These are phyloP conservation scores for Bombylius discolor DNA, from an alignment of 2,888 invertebrate genomes.

Conservation along the genomic window DNA sequence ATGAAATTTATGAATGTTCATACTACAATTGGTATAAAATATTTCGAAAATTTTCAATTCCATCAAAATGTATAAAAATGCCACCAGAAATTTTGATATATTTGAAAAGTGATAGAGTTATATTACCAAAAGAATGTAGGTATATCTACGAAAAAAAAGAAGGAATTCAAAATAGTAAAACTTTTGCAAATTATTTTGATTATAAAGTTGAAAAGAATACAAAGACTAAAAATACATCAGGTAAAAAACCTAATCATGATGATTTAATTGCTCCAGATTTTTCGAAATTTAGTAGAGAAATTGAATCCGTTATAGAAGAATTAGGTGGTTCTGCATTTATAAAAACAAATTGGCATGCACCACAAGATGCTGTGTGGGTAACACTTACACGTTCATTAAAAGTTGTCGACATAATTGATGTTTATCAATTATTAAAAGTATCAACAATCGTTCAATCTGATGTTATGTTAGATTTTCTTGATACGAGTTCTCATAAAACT, in stretches of 20 bases:
- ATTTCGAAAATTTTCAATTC: slow-evolving; percentile 14
- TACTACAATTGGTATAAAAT: slow-evolving; percentile 12
- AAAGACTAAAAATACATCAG: too few relatives aligned
- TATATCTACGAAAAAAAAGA: too few relatives aligned
- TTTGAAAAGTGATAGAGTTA: slow-evolving; percentile 14
- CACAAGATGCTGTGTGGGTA: slow-evolving; percentile 18
- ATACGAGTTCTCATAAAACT: too few relatives aligned
- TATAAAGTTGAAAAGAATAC: too few relatives aligned
- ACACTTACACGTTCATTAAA: slow-evolving; percentile 15
- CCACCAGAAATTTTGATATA: slow-evolving; percentile 13
- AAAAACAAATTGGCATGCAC: slow-evolving; percentile 18
- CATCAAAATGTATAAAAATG: slow-evolving; percentile 9
- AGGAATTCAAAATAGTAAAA: background rate
- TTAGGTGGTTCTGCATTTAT: slow-evolving; percentile 11
- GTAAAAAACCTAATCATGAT: too few relatives aligned
- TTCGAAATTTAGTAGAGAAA: slow-evolving; percentile 13
- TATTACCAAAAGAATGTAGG: slow-evolving; percentile 18
- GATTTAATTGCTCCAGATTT: too few relatives aligned
- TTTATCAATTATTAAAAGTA: slow-evolving; percentile 17
- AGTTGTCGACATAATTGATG: slow-evolving; percentile 15
- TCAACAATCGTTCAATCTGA: slow-evolving; percentile 15
- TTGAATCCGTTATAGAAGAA: slow-evolving; percentile 6
- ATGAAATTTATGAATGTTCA: slow-evolving; percentile 11
- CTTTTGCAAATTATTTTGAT: slow-evolving; percentile 11
- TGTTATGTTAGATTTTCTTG: too few relatives aligned